Percentiles rank a stretch among this genome's conserved stretches.
Evolutionary conservation across 2,888 invertebrate genomes (phyloP).

Genomic region (Spodoptera picta): DNA sequence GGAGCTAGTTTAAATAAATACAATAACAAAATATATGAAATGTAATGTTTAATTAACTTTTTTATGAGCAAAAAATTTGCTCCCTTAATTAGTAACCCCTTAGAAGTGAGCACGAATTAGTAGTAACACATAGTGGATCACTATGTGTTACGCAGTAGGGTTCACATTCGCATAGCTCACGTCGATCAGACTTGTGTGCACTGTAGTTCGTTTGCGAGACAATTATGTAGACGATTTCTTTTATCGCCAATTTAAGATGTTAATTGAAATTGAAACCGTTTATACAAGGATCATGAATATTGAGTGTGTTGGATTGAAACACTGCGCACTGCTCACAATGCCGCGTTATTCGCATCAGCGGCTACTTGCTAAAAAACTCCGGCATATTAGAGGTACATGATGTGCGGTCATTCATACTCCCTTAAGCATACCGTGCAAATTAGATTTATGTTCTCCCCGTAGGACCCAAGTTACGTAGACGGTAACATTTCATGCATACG

Average conservation of each 20-base stretch:
- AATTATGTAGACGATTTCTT: background rate
- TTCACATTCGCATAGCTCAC: background rate
- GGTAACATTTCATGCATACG: too few relatives aligned
- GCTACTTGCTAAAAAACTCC: too few relatives aligned
- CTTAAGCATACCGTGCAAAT: too few relatives aligned
- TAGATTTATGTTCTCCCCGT: too few relatives aligned
- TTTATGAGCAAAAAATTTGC: too few relatives aligned
- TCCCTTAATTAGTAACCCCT: background rate
- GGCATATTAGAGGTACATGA: too few relatives aligned
- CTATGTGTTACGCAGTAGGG: slow-evolving; percentile 1
- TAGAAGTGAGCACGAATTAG: background rate
- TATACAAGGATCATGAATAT: slow-evolving; percentile 9
- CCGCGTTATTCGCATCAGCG: background rate
- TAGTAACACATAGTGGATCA: background rate
- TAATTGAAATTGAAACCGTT: slow-evolving; percentile 16
- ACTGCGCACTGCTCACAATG: background rate
- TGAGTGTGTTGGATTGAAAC: background rate
- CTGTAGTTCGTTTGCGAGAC: background rate
- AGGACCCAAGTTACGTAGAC: too few relatives aligned
- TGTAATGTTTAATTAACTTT: too few relatives aligned
- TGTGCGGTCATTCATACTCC: too few relatives aligned
- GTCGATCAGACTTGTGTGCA: background rate
- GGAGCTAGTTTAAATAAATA: too few relatives aligned
- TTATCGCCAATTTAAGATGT: slow-evolving; percentile 8
- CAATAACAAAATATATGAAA: too few relatives aligned